Conservation (phyloP, 2,888 invertebrate species). For the Harmothoe impar region DNA sequence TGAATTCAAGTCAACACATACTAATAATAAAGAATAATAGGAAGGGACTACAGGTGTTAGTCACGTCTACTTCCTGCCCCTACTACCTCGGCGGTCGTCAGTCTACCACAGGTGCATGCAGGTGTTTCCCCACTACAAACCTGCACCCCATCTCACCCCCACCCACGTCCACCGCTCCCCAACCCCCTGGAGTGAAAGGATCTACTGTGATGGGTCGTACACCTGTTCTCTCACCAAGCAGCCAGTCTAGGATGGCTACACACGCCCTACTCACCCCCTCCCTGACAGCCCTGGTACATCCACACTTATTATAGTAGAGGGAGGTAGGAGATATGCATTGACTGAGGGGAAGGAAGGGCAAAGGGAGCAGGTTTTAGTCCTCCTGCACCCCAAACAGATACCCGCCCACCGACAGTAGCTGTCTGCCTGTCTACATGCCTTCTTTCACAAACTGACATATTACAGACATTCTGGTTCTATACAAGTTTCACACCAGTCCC, state of each 20-base stretch:
- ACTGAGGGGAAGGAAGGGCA: no score
- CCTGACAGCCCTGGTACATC: background rate
- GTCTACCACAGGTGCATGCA: constrained; percentile 10
- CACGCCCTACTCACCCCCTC: background rate
- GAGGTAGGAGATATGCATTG: no score
- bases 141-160: background rate
- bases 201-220: constrained; percentile 48
- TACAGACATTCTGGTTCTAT: no score
- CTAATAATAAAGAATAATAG: background rate
- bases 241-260: background rate
- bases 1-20: no score
- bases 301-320: no score
- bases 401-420: no score
- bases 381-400: no score
- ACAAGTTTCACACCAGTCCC: no score
- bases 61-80: constrained; percentile 9
- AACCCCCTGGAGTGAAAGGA: constrained; percentile 46
- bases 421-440: no score
- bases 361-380: no score
- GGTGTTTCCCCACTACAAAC: constrained; percentile 25
- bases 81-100: background rate
- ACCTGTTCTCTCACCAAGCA: constrained; percentile 46
- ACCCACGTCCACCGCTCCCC: background rate
- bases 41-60: background rate
- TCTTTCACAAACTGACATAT: no score